A percentile compares a stretch with the other conserved stretches of the same genome.
phyloP scores from a whole-genome alignment of 2,113 vertebrate species.

The Dasypus novemcinctus region DNA sequence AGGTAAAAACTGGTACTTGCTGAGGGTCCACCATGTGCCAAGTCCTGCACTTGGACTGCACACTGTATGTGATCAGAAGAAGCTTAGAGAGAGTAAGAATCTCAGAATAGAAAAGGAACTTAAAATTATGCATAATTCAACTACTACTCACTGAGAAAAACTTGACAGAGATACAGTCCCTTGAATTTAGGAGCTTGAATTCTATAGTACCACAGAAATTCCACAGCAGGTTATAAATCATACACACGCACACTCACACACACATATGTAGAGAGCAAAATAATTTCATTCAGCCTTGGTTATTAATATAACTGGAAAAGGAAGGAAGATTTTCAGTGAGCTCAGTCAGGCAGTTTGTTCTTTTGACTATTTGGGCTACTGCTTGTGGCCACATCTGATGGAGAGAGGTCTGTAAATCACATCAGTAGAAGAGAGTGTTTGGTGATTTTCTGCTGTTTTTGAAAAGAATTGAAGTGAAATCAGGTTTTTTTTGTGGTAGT shows the following conservation, averaged over 20 bases:
- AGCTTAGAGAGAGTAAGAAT: neutral
- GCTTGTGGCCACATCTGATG: neutral
- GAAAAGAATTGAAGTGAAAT: neutral
- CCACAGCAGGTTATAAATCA: neutral
- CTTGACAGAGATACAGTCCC: neutral
- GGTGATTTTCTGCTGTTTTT: neutral
- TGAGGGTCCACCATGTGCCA: neutral
- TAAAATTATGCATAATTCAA: neutral
- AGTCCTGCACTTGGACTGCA: neutral
- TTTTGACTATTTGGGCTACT: neutral
- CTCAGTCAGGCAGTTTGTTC: neutral
- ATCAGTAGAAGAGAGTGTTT: neutral
- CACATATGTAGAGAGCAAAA: neutral
- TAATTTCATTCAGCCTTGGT: neutral
- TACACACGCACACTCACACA: neutral
- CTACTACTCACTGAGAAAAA: neutral
- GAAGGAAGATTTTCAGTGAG: neutral
- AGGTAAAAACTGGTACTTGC: neutral
- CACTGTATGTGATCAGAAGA: neutral
- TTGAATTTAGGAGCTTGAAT: conserved; percentile 11
- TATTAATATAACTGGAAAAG: neutral
- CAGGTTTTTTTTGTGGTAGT: neutral
- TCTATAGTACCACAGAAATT: neutral
- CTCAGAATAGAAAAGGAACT: neutral
- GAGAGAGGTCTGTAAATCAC: neutral